Percentiles rank a stretch among this genome's conserved stretches.
Evolutionary conservation across 2,797 vertebrate species (phyloP).

Genomic region (Martes flavigula): DNA sequence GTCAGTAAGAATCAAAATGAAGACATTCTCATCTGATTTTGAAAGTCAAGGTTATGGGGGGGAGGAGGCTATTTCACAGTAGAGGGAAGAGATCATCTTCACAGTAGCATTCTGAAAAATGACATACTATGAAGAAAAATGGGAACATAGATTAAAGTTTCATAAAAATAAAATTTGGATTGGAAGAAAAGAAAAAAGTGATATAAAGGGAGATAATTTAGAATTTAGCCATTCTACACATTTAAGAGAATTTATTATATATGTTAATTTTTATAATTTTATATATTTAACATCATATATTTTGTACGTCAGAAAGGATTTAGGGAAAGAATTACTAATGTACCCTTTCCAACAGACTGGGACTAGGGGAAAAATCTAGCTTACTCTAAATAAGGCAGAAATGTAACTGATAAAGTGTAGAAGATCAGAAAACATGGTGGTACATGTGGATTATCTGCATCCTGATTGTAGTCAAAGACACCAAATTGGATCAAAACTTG

Average conservation of each 20-base stretch:
- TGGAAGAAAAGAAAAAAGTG: not conserved
- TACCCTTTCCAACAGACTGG: not conserved
- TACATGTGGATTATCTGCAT: not conserved
- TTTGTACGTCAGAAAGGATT: not conserved
- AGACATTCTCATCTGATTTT: slow-evolving; percentile 21
- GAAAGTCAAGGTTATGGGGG: not conserved
- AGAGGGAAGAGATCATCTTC: not conserved
- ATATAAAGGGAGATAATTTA: not conserved
- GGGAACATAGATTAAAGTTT: not conserved
- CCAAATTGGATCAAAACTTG: not conserved
- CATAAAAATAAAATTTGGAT: slow-evolving; percentile 29
- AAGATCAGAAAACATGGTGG: not conserved
- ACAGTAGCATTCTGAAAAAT: not conserved
- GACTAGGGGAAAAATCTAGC: not conserved
- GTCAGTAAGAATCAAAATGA: not conserved
- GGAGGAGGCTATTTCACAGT: not conserved
- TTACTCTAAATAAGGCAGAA: not conserved
- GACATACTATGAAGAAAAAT: not conserved
- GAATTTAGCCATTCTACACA: not conserved
- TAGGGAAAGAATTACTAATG: not conserved
- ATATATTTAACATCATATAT: not conserved
- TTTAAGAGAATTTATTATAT: not conserved
- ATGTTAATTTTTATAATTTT: not conserved
- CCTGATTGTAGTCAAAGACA: not conserved
- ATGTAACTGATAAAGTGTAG: not conserved